Evolutionary conservation across 2,797 vertebrate genomes (phyloP).

Genomic region (Botia kubotai): DNA sequence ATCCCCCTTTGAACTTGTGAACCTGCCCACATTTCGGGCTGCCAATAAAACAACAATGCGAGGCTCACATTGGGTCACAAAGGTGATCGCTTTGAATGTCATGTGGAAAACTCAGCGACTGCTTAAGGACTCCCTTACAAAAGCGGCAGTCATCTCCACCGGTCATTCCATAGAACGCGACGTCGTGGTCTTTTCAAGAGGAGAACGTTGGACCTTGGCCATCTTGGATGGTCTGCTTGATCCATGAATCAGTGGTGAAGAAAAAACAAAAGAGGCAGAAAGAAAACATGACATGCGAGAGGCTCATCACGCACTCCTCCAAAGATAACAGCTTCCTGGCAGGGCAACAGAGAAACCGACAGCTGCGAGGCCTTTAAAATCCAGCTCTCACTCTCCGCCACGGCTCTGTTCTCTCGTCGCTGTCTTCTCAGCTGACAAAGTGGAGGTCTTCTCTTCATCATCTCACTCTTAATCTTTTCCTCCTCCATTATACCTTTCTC

Average conservation of each 20-base stretch:
- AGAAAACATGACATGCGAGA: constrained; percentile 54
- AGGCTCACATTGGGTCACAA: constrained; percentile 42
- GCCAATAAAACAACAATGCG: constrained; percentile 39
- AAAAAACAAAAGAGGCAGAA: constrained; percentile 47
- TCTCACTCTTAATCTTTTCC: constrained; percentile 46
- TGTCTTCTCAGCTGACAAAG: constrained; percentile 44
- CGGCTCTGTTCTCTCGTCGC: constrained; percentile 28
- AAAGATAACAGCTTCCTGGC: constrained; percentile 61
- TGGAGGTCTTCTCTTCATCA: constrained; percentile 28
- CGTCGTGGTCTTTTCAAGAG: constrained; percentile 43
- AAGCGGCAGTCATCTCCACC: constrained; percentile 46
- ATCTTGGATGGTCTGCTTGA: constrained; percentile 55
- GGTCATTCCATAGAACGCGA: constrained; percentile 53
- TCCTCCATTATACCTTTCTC: constrained; percentile 27
- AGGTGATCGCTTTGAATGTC: constrained; percentile 42
- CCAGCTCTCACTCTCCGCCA: constrained; percentile 31
- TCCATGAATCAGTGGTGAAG: constrained; percentile 63
- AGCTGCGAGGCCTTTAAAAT: constrained; percentile 57
- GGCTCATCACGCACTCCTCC: constrained; percentile 47
- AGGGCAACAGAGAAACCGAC: constrained; percentile 48
- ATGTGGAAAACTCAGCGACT: constrained; percentile 33
- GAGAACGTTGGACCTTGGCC: constrained; percentile 57
- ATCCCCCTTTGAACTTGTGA: constrained; percentile 51
- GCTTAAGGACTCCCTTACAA: constrained; percentile 43
- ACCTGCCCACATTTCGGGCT: constrained; percentile 37